Percentiles rank a stretch among this genome's conserved stretches.
phyloP scores from a whole-genome alignment of 2,113 vertebrate genomes.

The Puffinus mauretanicus region DNA sequence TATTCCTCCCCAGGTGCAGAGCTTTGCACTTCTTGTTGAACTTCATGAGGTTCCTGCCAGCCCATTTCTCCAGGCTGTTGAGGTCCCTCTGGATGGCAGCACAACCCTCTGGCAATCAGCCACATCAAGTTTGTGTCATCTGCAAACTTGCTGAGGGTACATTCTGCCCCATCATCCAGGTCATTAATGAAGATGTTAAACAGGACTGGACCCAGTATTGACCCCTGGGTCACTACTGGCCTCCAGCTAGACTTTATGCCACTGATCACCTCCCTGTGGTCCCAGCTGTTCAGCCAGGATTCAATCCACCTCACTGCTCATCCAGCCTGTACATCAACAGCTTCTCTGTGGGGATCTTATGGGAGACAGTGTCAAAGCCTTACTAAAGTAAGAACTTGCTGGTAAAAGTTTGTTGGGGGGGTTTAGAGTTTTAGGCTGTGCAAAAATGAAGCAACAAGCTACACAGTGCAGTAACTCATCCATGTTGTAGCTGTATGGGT shows the following conservation, averaged over 20 bases:
- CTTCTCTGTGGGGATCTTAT: background rate
- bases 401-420: background rate
- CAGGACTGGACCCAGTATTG: background rate
- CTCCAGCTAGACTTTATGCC: background rate
- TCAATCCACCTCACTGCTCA: background rate
- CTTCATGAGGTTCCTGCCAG: background rate
- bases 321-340: background rate
- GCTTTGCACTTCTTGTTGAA: background rate
- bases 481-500: background rate
- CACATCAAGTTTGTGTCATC: background rate
- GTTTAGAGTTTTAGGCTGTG: background rate
- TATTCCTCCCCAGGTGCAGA: background rate
- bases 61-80: background rate
- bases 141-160: background rate
- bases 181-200: background rate
- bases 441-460: background rate
- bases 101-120: fast-evolving
- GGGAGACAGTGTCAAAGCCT: background rate
- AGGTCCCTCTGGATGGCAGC: background rate
- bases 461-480: background rate
- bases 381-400: background rate
- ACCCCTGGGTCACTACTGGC: background rate
- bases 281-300: background rate
- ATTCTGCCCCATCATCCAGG: background rate
- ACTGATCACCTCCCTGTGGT: background rate